Percentiles rank a stretch among this genome's conserved stretches.
phyloP scores from a whole-genome alignment of 1,140 invertebrate species.

The Drosophila ambigua region DNA sequence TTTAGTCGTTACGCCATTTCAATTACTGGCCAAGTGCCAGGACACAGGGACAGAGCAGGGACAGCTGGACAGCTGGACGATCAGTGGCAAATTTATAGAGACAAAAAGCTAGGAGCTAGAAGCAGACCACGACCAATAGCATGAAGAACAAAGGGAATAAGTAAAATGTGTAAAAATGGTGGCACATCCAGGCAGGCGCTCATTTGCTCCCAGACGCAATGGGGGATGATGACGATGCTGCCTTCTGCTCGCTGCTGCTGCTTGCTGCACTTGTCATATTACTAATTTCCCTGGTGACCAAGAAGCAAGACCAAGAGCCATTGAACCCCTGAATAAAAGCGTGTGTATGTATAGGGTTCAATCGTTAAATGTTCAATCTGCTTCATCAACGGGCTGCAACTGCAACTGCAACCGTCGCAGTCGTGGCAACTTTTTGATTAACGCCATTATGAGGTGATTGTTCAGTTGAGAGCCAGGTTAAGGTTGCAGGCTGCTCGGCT shows the following conservation, averaged over 20 bases:
- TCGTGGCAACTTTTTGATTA: slow-evolving; percentile 77
- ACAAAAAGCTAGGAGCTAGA: slow-evolving; percentile 57
- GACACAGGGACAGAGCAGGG: slow-evolving; percentile 11
- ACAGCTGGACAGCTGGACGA: slow-evolving; percentile 50
- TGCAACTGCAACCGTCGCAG: slow-evolving; percentile 49
- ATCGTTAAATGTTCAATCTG: slow-evolving; percentile 53
- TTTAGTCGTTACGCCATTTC: slow-evolving; percentile 81
- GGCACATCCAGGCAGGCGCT: slow-evolving; percentile 62
- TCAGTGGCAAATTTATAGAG: slow-evolving; percentile 78
- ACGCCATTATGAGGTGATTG: slow-evolving; percentile 80
- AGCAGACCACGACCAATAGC: background rate
- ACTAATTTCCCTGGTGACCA: slow-evolving; percentile 83
- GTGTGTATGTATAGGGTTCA: slow-evolving; percentile 41
- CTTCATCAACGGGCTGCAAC: slow-evolving; percentile 42
- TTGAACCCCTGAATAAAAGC: slow-evolving; percentile 39
- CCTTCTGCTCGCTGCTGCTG: slow-evolving; percentile 45
- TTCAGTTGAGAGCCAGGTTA: slow-evolving; percentile 76
- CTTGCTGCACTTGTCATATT: slow-evolving; percentile 78
- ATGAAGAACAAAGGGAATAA: slow-evolving; percentile 69
- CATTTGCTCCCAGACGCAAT: slow-evolving; percentile 61
- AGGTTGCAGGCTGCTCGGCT: slow-evolving; percentile 26
- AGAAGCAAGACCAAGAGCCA: slow-evolving; percentile 45
- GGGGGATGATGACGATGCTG: background rate
- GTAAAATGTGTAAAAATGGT: slow-evolving; percentile 64
- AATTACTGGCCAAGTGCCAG: slow-evolving; percentile 79